phyloP scores from a whole-genome alignment of 2,113 vertebrate species.

The Piaya cayana region DNA sequence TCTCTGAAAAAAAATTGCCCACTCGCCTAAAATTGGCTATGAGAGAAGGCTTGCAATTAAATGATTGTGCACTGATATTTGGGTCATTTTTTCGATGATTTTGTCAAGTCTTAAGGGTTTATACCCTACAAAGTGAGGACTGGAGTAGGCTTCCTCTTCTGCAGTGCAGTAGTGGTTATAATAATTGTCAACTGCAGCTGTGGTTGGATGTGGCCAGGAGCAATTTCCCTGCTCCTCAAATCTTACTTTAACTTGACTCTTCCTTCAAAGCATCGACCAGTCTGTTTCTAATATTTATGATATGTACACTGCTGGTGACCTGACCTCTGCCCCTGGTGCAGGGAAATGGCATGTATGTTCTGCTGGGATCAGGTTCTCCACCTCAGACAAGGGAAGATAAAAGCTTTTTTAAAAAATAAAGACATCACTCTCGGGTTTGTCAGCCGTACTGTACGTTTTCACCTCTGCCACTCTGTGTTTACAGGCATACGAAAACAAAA shows the following conservation, averaged over 20 bases:
- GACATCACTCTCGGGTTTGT: neutral
- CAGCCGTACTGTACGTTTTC: neutral
- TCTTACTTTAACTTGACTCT: conserved; percentile 71
- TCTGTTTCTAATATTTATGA: conserved; percentile 78
- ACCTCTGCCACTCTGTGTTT: neutral
- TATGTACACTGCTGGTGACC: conserved; percentile 24
- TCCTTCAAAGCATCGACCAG: conserved; percentile 69
- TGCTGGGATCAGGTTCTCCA: neutral
- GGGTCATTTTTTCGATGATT: neutral
- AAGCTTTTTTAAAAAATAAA: conserved; percentile 38
- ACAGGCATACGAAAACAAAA: conserved; percentile 2
- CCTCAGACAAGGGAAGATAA: neutral
- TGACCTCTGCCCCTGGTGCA: conserved; percentile 10
- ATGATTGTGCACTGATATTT: neutral
- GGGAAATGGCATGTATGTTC: neutral
- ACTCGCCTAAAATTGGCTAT: neutral
- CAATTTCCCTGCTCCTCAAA: conserved; percentile 23
- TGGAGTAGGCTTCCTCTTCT: neutral
- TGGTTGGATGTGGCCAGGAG: neutral
- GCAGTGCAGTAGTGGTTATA: neutral
- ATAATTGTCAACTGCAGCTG: neutral
- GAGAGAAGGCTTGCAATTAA: neutral
- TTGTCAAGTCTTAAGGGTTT: neutral
- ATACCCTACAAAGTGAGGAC: neutral
- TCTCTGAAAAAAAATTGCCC: neutral